Evolutionary conservation across 2,113 vertebrate species (phyloP).

Genomic region (Crocuta crocuta): DNA sequence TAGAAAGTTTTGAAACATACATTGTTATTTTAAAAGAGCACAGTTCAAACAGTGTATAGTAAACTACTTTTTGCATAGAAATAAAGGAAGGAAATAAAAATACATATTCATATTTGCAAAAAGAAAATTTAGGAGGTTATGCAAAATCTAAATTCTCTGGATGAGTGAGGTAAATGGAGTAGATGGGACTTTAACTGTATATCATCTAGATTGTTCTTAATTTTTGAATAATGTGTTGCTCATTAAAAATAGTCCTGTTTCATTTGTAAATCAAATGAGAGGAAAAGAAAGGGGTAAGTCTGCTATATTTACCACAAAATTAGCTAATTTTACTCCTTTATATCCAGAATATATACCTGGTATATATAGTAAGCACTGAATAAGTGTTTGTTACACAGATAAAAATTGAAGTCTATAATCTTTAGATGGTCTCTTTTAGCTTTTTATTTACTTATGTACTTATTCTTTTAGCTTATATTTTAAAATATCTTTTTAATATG

Average conservation of each 20-base stretch:
- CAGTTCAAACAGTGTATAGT: not conserved
- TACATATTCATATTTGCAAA: not conserved
- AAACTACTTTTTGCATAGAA: conserved; percentile 7
- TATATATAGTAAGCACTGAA: not conserved
- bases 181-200: not conserved
- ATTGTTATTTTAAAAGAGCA: conserved; percentile 16
- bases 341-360: not conserved
- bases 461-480: not conserved
- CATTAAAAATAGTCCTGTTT: not conserved
- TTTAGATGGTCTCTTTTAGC: not conserved
- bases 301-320: not conserved
- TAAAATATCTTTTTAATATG: not conserved
- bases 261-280: conserved; percentile 8
- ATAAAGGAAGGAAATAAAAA: not conserved
- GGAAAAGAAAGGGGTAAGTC: not conserved
- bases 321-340: not conserved
- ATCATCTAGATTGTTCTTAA: not conserved
- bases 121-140: not conserved
- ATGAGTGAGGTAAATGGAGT: not conserved
- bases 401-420: not conserved
- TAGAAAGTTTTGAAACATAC: not conserved
- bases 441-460: not conserved
- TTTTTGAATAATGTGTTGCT: not conserved
- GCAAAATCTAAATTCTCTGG: not conserved
- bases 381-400: not conserved